Conservation (phyloP, 2,888 invertebrate species). For the Smittia sp. region DNA sequence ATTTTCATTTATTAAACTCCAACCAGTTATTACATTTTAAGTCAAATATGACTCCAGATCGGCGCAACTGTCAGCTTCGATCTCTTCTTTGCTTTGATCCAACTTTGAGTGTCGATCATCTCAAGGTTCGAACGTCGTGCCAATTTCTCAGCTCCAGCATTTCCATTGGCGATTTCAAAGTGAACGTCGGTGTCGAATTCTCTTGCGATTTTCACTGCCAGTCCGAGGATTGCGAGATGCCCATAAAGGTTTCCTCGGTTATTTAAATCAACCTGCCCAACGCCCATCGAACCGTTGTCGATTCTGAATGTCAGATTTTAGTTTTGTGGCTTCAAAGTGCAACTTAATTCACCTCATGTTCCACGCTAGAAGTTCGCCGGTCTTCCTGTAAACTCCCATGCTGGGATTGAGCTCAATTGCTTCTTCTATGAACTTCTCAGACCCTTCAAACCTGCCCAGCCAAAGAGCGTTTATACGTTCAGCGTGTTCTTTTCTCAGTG, state of each 20-base stretch:
- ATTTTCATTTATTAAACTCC: no score
- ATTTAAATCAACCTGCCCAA: background rate
- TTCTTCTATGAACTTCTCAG: conserved; percentile 1
- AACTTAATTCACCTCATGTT: background rate
- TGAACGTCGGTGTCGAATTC: background rate
- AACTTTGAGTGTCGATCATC: background rate
- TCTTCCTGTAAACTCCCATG: background rate
- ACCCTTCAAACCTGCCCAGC: background rate
- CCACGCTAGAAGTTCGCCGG: background rate
- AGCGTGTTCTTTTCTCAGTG: background rate
- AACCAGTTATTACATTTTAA: background rate
- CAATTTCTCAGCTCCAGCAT: background rate
- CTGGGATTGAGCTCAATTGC: background rate
- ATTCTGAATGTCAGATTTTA: background rate
- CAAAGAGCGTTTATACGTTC: background rate
- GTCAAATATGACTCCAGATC: background rate
- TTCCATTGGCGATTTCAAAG: background rate
- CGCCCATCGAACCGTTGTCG: background rate
- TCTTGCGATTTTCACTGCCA: background rate
- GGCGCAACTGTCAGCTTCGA: background rate
- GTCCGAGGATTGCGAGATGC: background rate
- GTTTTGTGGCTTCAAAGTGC: background rate
- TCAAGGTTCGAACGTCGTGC: background rate
- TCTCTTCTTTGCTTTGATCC: background rate
- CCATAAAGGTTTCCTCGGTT: background rate